Conservation (phyloP, 53 echinoderm and acorn worm genomes). For the Arbacia lixula region DNA sequence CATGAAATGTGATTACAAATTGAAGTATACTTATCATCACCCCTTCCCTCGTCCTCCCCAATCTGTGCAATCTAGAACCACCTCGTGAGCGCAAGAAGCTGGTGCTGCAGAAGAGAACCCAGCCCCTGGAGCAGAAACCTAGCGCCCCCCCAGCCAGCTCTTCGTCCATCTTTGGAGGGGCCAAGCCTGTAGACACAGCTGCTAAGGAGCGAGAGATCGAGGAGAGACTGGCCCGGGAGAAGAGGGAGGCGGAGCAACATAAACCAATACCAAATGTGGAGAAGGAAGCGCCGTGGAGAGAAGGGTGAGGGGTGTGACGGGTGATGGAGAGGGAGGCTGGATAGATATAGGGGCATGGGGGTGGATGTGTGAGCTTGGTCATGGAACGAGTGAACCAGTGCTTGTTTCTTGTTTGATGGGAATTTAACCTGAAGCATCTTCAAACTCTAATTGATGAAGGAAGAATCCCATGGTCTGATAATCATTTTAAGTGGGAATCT, state of each 20-base stretch:
- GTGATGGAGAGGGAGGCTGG: no score
- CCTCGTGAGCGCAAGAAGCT: constrained; percentile 85
- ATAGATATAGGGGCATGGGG: no score
- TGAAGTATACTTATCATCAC: no score
- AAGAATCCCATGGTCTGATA: no score
- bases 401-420: no score
- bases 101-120: constrained; percentile 75
- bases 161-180: constrained; percentile 88
- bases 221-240: constrained; percentile 77
- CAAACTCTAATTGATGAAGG: no score
- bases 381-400: no score
- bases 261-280: constrained; percentile 61
- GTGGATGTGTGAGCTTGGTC: no score
- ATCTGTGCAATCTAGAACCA: no score
- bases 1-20: no score
- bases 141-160: constrained; percentile 2
- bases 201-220: constrained; percentile 88
- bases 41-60: not conserved
- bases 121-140: constrained; percentile 49
- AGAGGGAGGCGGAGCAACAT: constrained; percentile 58
- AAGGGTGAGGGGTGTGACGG: constrained; percentile 57
- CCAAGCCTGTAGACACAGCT: constrained; percentile 97
- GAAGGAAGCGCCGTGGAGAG: constrained; percentile 65
- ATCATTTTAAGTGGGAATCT: no score
- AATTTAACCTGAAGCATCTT: no score